These are phyloP conservation scores for Helostoma temminkii DNA, from an alignment of 2,797 vertebrate species.

Conservation along the genomic window DNA sequence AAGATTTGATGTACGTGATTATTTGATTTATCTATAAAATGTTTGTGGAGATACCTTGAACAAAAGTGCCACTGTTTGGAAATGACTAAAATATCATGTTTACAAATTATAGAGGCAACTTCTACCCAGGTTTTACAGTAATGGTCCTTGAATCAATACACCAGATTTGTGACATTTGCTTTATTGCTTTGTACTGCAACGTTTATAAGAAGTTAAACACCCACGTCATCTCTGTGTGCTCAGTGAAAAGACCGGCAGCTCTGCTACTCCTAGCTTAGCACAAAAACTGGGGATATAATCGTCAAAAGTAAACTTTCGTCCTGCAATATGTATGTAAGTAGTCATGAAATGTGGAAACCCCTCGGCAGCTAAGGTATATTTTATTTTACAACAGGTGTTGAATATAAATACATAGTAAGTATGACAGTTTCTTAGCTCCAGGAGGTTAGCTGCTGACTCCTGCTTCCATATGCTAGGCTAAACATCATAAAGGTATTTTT, in stretches of 20 bases:
- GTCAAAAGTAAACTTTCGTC: background rate
- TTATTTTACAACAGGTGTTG: background rate
- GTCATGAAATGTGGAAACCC: background rate
- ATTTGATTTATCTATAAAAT: background rate
- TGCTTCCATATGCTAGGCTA: background rate
- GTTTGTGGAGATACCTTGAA: background rate
- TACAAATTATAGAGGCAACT: constrained; percentile 14
- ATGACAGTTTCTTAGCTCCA: background rate
- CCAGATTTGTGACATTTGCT: background rate
- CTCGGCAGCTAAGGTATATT: background rate
- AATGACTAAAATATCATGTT: constrained; percentile 1
- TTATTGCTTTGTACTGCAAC: background rate
- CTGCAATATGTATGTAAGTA: too few relatives aligned
- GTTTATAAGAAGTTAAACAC: background rate
- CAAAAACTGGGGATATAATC: background rate
- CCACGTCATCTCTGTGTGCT: background rate
- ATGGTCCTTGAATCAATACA: background rate
- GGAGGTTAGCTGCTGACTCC: background rate
- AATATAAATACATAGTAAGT: too few relatives aligned
- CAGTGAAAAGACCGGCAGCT: background rate
- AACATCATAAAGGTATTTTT: background rate
- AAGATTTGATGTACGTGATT: background rate
- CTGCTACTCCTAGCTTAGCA: background rate
- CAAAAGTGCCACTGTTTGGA: constrained; percentile 2
- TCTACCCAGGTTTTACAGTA: constrained; percentile 6